A percentile compares a stretch with the other conserved stretches of the same genome.
These are phyloP conservation scores for Rhopalosiphum maidis DNA, from an alignment of 1,140 invertebrate species.

Conservation along the genomic window DNA sequence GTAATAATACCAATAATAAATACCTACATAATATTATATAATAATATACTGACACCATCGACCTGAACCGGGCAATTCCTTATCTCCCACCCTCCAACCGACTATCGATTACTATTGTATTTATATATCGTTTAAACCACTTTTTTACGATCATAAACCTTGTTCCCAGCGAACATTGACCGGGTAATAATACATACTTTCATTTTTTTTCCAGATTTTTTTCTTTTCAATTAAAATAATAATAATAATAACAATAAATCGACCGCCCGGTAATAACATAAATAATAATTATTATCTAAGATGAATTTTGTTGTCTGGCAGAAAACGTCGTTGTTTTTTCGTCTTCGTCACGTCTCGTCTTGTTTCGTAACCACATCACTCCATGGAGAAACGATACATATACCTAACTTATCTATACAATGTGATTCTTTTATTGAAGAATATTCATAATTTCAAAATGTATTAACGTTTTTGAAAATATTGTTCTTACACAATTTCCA, in stretches of 20 bases:
- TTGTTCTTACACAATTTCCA: too few relatives aligned
- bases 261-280: not conserved
- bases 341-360: not conserved
- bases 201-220: not conserved
- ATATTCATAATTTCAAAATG: too few relatives aligned
- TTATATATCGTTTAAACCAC: not conserved
- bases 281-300: conserved; percentile 1
- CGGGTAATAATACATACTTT: not conserved
- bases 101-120: not conserved
- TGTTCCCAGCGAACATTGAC: too few relatives aligned
- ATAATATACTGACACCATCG: not conserved
- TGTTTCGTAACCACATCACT: not conserved
- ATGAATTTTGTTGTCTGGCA: not conserved
- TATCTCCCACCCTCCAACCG: not conserved
- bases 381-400: not conserved
- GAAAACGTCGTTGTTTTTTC: not conserved
- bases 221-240: conserved; percentile 39
- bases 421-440: too few relatives aligned
- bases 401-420: not conserved
- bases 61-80: not conserved
- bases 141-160: not conserved
- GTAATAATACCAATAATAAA: not conserved
- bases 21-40: not conserved
- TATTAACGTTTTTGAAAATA: too few relatives aligned
- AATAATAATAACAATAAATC: not conserved